These are phyloP conservation scores for Orestias chungarensis DNA, from an alignment of 2,797 vertebrate genomes.

Conservation along the genomic window DNA sequence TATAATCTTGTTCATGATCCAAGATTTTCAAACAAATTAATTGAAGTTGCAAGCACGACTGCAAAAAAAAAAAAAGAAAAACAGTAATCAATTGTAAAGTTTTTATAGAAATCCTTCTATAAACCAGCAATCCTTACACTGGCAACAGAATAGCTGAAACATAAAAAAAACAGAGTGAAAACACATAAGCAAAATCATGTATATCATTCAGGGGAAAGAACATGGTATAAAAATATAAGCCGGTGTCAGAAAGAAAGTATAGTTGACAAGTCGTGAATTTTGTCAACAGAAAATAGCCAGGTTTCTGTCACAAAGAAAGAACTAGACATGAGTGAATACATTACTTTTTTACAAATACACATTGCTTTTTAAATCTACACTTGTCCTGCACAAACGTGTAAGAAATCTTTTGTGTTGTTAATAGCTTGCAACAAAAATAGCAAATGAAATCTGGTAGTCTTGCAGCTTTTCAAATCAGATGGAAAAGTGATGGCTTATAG, in stretches of 20 bases:
- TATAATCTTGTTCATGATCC: constrained; percentile 43
- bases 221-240: constrained; percentile 17
- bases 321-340: too few relatives aligned
- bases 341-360: too few relatives aligned
- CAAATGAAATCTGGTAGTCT: too few relatives aligned
- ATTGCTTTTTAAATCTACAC: too few relatives aligned
- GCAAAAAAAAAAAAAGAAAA: constrained; percentile 45
- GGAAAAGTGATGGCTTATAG: too few relatives aligned
- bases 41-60: constrained; percentile 33
- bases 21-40: constrained; percentile 35
- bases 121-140: constrained; percentile 32
- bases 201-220: constrained; percentile 14
- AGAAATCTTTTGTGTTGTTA: too few relatives aligned
- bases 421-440: too few relatives aligned
- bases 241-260: too few relatives aligned
- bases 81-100: too few relatives aligned
- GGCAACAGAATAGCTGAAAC: constrained; percentile 45
- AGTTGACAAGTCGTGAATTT: not conserved
- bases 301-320: not conserved
- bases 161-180: constrained; percentile 27
- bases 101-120: constrained; percentile 52
- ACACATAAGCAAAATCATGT: constrained; percentile 38
- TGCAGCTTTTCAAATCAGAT: too few relatives aligned
- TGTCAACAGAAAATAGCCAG: not conserved
- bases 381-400: too few relatives aligned